Evolutionary conservation across 1,140 invertebrate genomes (phyloP), one percentile per base, ranked within the genome.

Genomic region (Drosophila pachea): DNA sequence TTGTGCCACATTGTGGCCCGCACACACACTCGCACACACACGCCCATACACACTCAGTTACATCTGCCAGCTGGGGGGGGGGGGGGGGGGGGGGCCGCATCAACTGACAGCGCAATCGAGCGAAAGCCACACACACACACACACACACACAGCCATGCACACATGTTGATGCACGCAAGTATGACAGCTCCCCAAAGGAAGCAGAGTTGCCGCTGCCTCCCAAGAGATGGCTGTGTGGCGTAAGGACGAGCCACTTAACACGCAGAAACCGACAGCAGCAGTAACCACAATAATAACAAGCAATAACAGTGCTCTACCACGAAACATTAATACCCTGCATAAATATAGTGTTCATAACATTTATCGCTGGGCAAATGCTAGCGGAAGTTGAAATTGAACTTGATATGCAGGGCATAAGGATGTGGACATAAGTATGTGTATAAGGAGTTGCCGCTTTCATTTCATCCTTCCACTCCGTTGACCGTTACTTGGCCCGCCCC

Each of bases 201-300:
- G 38, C 49, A 31, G 4, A n/a, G 32, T 35, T 42, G 36, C 9
- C 36, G 22, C 29, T 42, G 29, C 38, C 14, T 42, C 60, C 52
- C 31, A 54, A 22, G 56, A 53, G 56, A 48, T 33, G 48, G 50
- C 4, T 36, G 29, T 12, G 16, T 35, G 58, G 7, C 43, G 52
- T 52, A 63, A 43, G 60, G 43, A 69, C 53, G 67, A 62, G 69
- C 69, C 69, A 72, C 69, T 72, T 72, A 72, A 68, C 69, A 72
- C 61, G 69, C 65, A 68, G 32, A 49, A 54, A 53, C 38, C 64
- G 43, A 42, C 45, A 72, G 2, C 42, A 47, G 29, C 8, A 43
- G 36, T 65, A 61, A 61, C 65, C 65, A 53, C 59, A 54, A 49
- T 68, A 61, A 61, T 68, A 54, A 54, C 56, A 53, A 35, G 59